These are phyloP conservation scores for Dasypus novemcinctus DNA, from an alignment of 2,113 vertebrate species.

Conservation along the genomic window DNA sequence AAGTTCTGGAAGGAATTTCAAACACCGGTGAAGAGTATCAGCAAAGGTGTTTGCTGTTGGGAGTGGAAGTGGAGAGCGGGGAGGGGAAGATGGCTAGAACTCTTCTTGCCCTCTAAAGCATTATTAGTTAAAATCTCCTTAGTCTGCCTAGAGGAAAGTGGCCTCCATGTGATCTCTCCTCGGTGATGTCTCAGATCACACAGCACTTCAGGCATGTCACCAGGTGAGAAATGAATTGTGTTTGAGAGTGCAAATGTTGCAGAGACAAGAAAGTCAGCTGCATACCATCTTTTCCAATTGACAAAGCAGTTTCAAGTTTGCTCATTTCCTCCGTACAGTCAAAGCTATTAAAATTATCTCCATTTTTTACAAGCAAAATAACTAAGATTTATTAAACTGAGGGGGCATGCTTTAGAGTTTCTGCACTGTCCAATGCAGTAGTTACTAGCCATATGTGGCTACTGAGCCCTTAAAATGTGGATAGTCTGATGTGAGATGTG, in stretches of 20 bases:
- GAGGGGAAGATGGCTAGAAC: not conserved
- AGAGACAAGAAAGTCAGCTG: not conserved
- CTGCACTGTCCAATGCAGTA: not conserved
- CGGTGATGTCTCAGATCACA: not conserved
- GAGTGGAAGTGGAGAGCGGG: not conserved
- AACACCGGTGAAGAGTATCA: not conserved
- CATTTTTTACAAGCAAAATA: conserved; percentile 9
- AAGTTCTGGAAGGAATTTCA: conserved; percentile 11
- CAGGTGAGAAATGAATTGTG: not conserved
- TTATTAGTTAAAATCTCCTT: not conserved
- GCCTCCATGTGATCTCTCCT: not conserved
- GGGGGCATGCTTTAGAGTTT: not conserved
- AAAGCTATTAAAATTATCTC: not conserved
- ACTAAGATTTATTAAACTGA: not conserved
- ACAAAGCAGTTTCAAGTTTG: not conserved
- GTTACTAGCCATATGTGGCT: not conserved
- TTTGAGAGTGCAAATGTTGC: not conserved
- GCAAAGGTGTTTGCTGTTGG: not conserved
- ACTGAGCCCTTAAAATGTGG: not conserved
- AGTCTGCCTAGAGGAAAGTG: not conserved
- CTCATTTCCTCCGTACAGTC: conserved; percentile 25
- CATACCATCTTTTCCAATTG: not conserved
- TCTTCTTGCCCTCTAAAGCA: not conserved
- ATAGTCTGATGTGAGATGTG: not conserved
- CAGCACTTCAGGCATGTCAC: not conserved